Base-by-base conservation (phyloP, 1,140 invertebrate genomes). In the Anastrepha ludens region DNA sequence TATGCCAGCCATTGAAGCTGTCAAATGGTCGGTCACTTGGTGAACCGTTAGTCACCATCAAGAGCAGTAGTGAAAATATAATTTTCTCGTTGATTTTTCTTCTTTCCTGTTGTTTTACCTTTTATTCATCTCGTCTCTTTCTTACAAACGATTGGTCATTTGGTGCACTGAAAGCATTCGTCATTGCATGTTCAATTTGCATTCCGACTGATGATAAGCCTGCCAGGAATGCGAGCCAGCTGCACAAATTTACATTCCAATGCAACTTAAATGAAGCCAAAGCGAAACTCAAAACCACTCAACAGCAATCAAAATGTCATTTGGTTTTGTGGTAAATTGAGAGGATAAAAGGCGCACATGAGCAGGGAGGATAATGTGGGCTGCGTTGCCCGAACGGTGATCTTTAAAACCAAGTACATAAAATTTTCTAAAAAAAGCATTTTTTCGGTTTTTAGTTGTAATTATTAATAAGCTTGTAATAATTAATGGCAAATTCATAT, bases 161-260 rank as follows among this genome's bases (percentile, higher is more conserved):
- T 50, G n/a, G n/a, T 41, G 74, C 74, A 55, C n/a, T 55, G 20
- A 81, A 81, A 55, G 74, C 74, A 81, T 81, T 81, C 47, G 47
- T 81, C 74, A 58, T 81, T 55, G 74, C 47, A 17, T 58, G 47
- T 55, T 81, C 47, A 81, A 81, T 81, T 81, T 81, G 41, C 44
- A 81, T 81, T 55, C 74, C 47, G 55, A 13, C 7, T n/a, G 74
- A 8, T 58, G 44, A 11, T 81, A 55, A 81, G 44, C 8, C 47
- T 3, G 47, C 6, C 74, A 81, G 47, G n/a, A 55, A 55, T 81
- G 47, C 29, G 4, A 62, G 64, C 47, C 44, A 81, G n/a, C 74
- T 81, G 74, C 47, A 55, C 41, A 55, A 17, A 6, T 74, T 74
- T 3, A n/a, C 44, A 5, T 47, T 74, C 13, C 15, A 47, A 74